Base-by-base conservation (phyloP, 2,888 invertebrate species). In the Ariolimax columbianus region DNA sequence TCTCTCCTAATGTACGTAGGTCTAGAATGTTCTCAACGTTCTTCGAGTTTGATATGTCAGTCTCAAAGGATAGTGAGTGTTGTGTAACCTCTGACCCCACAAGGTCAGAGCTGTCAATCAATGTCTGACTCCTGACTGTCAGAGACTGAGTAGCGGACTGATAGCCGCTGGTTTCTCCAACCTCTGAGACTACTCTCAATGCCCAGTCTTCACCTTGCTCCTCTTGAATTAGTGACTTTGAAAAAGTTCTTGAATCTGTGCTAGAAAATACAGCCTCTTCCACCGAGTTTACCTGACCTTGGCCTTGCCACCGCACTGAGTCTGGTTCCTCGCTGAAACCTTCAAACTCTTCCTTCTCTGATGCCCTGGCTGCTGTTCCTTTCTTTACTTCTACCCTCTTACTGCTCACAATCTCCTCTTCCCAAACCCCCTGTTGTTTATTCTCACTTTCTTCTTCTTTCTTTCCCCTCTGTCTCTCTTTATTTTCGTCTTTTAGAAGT, bases 391-490 rank as follows among this genome's bases (percentile, higher is more conserved):
- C 63, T n/a, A 63, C 63, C 23, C 55, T 77, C 55, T 6, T 51
- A 6, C 51, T 75, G 14, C 30, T 40, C 0, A 23, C 40, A 73
- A 73, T 9, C 33, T 40, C 43, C 73, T 47, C 59, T 26, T 68
- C 63, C 26, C 19, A 30, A 59, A 75, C 47, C 59, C 36, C 80
- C 43, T 75, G 40, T n/a, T 30, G 11, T 59, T 36, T 30, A 51
- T 40, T 36, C 23, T 36, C 63, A 38, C 36, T 17, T 38, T 75
- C 51, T 82, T 40, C 68, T 40, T 73, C 75, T 85, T 43, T 59
- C 23, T 30, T 73, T n/a, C 36, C 19, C 23, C 40, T 66, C 63
- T 43, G 26, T n/a, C 40, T 80, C 26, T 55, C n/a, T n/a, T 66
- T 36, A 23, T 23, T 47, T 40, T 26, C 26, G 30, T 43, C 47